Evolutionary conservation across 1,140 invertebrate species (phyloP).

Genomic region (Helicoverpa armigera): DNA sequence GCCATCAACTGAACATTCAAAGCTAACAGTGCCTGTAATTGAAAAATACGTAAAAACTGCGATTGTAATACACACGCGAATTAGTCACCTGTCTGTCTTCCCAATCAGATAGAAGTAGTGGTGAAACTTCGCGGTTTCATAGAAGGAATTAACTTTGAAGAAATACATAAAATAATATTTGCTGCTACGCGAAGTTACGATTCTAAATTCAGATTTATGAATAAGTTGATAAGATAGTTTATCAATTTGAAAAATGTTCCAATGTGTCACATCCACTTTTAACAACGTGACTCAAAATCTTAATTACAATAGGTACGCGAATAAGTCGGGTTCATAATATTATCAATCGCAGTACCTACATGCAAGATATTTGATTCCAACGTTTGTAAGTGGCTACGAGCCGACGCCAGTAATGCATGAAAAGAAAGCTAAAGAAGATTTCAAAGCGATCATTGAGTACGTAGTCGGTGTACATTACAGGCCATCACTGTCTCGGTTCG

Average conservation of each 20-base stretch:
- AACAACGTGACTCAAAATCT: not conserved
- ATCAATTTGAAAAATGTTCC: no score
- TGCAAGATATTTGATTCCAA: conserved; percentile 26
- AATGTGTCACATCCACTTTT: no score
- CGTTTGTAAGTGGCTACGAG: conserved; percentile 16
- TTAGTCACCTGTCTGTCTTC: not conserved
- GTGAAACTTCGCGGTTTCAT: no score
- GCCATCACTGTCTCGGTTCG: conserved; percentile 72
- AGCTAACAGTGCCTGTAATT: conserved; percentile 11
- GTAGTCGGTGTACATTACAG: conserved; percentile 73
- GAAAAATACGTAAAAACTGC: not conserved
- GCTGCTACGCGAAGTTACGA: no score
- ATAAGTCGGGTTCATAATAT: no score
- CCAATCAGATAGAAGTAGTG: not conserved
- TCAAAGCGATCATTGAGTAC: conserved; percentile 67
- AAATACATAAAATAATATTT: no score
- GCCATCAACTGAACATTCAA: conserved; percentile 19
- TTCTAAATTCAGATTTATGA: no score
- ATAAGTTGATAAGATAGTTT: no score
- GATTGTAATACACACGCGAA: not conserved
- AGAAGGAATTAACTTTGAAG: no score
- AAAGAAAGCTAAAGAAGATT: conserved; percentile 56
- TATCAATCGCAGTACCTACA: no score
- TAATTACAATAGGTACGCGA: not conserved
- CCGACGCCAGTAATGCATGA: conserved; percentile 29